Base-by-base conservation (phyloP, 2,797 vertebrate genomes). In the Takifugu rubripes region DNA sequence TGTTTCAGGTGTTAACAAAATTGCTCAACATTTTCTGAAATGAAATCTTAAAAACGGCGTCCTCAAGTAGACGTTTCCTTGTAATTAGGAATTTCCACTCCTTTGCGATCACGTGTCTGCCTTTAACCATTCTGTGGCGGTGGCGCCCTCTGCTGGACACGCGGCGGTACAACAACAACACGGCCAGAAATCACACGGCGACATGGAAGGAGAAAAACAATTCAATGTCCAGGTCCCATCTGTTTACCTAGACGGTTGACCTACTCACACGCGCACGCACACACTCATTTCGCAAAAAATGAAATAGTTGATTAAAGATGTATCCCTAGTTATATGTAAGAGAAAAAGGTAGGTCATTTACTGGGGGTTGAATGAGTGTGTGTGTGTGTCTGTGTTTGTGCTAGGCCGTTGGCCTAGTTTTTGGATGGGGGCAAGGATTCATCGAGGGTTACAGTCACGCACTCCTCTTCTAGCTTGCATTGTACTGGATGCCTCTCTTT, bases 81-180 rank as follows among this genome's bases (percentile, higher is more conserved):
- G 36, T 2, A 40, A 40, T 40, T 40, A 40, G 14, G 36, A 40
- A 12, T 12, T 14, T 40, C 36, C 10, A 14, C 44, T n/a, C 9
- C 44, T n/a, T 1, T 5, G 16, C 16, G 31, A 5, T 17, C 44
- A 21, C 44, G 31, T 33, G 16, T 5, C 17, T 52, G 1, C 25
- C 10, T 17, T 3, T 2, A 5, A 3, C 15, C 33, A 33, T 50
- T 11, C 53, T 72, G 74, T 44, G 61, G 65, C 72, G 52, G 54
- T 56, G 75, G 80, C 77, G 63, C 85, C 80, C 79, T 79, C 85
- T 86, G 60, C 73, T 84, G 87, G 81, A 50, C 48, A 15, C 11
- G 5, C 0, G n/a, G 1, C 0, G 2, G 49, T n/a, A 71, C 25
- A 60, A 61, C 78, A 84, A 76, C 68, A 82, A 82, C 66, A 77